Conservation (phyloP, 1,140 invertebrate genomes). For the Triops cancriformis region DNA sequence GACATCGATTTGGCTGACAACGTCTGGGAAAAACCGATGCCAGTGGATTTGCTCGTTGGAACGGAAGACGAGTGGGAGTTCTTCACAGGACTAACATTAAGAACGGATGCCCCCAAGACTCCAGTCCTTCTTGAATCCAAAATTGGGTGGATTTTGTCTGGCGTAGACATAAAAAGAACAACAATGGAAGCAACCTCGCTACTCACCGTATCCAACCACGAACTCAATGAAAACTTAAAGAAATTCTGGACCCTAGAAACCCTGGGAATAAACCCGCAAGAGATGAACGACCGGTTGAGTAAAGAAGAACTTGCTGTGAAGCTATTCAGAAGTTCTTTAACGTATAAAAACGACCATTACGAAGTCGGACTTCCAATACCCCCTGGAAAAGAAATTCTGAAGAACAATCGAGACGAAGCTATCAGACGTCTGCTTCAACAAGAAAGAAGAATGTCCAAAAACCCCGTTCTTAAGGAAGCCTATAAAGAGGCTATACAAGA, state of each 20-base stretch:
- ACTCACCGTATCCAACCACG: too few relatives aligned
- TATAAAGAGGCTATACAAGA: conserved; percentile 18
- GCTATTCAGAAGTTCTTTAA: background rate
- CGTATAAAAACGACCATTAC: background rate
- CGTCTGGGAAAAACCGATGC: background rate
- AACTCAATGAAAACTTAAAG: too few relatives aligned
- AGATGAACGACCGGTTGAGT: background rate
- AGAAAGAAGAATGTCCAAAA: conserved; percentile 12
- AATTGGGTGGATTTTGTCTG: too few relatives aligned
- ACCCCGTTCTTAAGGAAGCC: background rate
- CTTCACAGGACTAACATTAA: too few relatives aligned
- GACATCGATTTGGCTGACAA: background rate
- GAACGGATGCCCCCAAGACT: too few relatives aligned
- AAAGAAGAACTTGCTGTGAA: background rate
- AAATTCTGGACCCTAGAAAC: too few relatives aligned
- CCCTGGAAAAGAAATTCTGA: background rate
- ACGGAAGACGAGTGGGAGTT: background rate
- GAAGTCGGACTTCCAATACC: background rate
- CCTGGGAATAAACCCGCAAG: background rate
- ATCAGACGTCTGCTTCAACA: background rate
- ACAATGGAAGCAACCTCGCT: too few relatives aligned
- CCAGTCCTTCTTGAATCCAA: too few relatives aligned
- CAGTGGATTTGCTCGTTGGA: background rate
- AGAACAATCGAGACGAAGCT: conserved; percentile 15
- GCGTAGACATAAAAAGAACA: too few relatives aligned